phyloP scores from a whole-genome alignment of 2,113 vertebrate species.

The Periophthalmodon schlosseri region DNA sequence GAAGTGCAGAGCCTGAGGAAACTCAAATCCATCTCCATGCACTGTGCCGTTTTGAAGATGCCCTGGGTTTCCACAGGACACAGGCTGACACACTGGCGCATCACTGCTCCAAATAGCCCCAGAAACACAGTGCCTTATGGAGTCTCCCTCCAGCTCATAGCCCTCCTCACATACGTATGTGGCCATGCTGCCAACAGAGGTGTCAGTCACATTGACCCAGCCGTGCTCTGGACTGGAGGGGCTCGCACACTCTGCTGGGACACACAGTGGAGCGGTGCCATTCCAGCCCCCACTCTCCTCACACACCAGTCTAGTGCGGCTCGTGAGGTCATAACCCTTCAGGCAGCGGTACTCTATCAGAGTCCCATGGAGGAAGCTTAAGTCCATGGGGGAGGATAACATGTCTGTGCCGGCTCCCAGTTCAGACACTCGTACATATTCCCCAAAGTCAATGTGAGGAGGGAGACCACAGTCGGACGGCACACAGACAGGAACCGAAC shows the following conservation, averaged over 20 bases:
- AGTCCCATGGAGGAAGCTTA: conserved; percentile 84
- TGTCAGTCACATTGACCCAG: conserved; percentile 81
- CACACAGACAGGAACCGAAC: conserved; percentile 83
- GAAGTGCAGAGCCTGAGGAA: conserved; percentile 78
- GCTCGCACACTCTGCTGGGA: conserved; percentile 84
- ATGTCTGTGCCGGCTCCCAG: conserved; percentile 18
- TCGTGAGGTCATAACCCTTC: conserved; percentile 85
- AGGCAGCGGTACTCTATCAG: conserved; percentile 85
- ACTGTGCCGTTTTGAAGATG: conserved; percentile 76
- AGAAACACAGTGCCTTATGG: conserved; percentile 82
- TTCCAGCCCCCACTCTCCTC: conserved; percentile 94
- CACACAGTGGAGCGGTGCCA: conserved; percentile 86
- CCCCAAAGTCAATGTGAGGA: conserved; percentile 96
- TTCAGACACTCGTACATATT: conserved; percentile 78
- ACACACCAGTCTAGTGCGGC: conserved; percentile 80
- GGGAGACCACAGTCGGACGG: conserved; percentile 92
- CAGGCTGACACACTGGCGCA: conserved; percentile 79
- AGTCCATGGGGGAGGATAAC: conserved; percentile 42
- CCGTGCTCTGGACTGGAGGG: conserved; percentile 83
- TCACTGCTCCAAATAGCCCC: conserved; percentile 84
- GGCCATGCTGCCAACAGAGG: conserved; percentile 77
- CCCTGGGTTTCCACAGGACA: conserved; percentile 80
- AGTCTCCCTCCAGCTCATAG: conserved; percentile 81
- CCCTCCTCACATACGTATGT: conserved; percentile 86
- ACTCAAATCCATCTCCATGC: conserved; percentile 77